These are phyloP conservation scores for Anisognathus igniventris DNA, from an alignment of 2,797 vertebrate genomes.

Conservation along the genomic window DNA sequence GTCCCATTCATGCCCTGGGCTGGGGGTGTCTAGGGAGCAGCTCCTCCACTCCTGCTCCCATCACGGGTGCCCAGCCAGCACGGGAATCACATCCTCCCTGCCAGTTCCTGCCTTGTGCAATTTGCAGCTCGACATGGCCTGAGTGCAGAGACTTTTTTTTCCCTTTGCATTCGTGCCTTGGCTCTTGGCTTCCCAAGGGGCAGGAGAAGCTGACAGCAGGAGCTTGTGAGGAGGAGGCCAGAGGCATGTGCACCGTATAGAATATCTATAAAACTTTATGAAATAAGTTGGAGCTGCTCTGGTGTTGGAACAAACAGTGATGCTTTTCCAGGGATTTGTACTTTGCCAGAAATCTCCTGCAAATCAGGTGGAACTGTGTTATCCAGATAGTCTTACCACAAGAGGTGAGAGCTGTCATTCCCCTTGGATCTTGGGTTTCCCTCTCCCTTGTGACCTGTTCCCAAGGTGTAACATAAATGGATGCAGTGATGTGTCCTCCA, in stretches of 20 bases:
- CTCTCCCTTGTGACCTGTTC: neutral
- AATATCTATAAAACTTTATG: neutral
- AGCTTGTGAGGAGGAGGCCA: neutral
- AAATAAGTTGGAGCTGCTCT: neutral
- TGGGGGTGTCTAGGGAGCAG: neutral
- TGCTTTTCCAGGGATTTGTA: neutral
- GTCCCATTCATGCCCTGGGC: neutral
- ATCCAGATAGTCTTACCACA: fast-evolving
- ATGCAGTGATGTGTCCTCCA: neutral
- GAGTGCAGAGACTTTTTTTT: neutral
- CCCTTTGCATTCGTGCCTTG: neutral
- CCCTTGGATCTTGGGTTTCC: fast-evolving
- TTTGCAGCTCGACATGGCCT: neutral
- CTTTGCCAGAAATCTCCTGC: neutral
- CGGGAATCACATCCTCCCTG: neutral
- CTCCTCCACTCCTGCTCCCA: neutral
- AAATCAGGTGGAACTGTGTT: neutral
- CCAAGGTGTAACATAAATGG: fast-evolving
- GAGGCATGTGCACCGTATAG: neutral
- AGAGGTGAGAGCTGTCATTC: neutral
- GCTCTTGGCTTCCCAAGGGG: neutral
- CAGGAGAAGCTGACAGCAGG: neutral
- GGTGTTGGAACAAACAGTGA: fast-evolving
- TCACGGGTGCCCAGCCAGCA: fast-evolving
- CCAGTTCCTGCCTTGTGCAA: neutral